Evolutionary conservation across 2,888 invertebrate genomes (phyloP), one percentile per base, ranked within the genome.

Genomic region (Meiosimyza platycephala): DNA sequence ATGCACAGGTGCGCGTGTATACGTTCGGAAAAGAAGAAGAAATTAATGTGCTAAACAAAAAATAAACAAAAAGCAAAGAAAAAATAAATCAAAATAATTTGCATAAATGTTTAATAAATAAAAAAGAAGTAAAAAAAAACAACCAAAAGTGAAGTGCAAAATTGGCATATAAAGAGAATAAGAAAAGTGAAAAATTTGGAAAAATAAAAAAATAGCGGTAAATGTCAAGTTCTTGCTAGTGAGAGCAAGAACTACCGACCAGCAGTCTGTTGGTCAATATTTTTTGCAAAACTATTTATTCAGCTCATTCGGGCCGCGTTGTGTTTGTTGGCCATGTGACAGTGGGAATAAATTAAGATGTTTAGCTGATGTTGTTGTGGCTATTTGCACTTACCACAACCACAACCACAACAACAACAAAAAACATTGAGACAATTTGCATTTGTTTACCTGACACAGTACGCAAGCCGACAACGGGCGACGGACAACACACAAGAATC

Each of bases 1-100:
- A 55, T 50, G 52, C 59, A 55, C 66, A 69, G 65, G 68, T 72
- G 69, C 69, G 74, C 69, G 72, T 69, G 50, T 6, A 55, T 28
- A 66, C 33, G 33, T 28, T 60, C 50, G 12, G 47, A 52, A 59
- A 18, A 12, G 18, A 52, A 12, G 18, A 50, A 65, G 28, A 65
- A 33, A 16, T 28, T 28, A 28, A 28, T 28, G 28, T 28, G 28
- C 28, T 28, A 28, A 28, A 3, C 28, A 47, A 9, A 28, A 52
- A 63, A 47, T 13, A 18, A 55, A 55, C 11, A 50, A 55, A 67
- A 48, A 65, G 51, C 7, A 15, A n/a, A n/a, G 22, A 52, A 62
- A 55, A 71, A 64, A 65, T 16, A 50, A 7, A n/a, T 51, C 50
- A 22, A n/a, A 60, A 68, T 40, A 60, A 65, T 65, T 65, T 15